Conservation (phyloP, 2,113 vertebrate genomes). For the Vidua chalybeata region DNA sequence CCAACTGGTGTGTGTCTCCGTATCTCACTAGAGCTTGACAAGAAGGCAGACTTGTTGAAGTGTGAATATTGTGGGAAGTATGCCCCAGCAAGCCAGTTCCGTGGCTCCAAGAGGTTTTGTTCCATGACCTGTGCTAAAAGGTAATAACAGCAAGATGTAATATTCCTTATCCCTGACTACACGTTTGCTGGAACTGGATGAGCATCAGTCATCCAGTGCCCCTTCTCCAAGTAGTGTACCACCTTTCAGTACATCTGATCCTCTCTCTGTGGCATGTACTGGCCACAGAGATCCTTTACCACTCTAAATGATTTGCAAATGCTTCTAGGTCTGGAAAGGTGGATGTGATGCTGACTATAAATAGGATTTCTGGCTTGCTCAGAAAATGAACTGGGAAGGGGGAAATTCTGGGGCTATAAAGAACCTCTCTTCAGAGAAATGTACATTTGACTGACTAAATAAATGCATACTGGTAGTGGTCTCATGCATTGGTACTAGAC, state of each 20-base stretch:
- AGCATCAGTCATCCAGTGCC: neutral
- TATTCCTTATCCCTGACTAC: neutral
- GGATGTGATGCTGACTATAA: neutral
- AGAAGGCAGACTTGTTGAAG: constrained; percentile 83
- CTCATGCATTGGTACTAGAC: neutral
- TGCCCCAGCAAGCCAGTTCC: constrained; percentile 90
- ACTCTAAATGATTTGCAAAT: neutral
- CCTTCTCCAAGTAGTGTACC: neutral
- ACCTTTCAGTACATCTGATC: neutral
- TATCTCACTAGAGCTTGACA: constrained; percentile 78
- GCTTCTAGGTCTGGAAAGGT: neutral
- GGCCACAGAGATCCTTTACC: neutral
- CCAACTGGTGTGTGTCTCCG: neutral
- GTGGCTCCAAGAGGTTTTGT: constrained; percentile 96
- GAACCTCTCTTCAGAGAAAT: neutral
- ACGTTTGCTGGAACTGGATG: neutral
- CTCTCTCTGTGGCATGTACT: neutral
- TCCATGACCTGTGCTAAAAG: constrained; percentile 97
- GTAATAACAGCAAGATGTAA: constrained; percentile 64
- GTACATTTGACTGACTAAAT: neutral
- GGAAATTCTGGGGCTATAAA: neutral
- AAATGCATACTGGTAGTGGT: neutral
- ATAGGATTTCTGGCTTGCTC: neutral
- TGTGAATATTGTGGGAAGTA: constrained; percentile 95
- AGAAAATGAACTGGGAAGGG: neutral